These are phyloP conservation scores for Drosophila sp. DNA, from an alignment of 1,140 invertebrate species.

Conservation along the genomic window DNA sequence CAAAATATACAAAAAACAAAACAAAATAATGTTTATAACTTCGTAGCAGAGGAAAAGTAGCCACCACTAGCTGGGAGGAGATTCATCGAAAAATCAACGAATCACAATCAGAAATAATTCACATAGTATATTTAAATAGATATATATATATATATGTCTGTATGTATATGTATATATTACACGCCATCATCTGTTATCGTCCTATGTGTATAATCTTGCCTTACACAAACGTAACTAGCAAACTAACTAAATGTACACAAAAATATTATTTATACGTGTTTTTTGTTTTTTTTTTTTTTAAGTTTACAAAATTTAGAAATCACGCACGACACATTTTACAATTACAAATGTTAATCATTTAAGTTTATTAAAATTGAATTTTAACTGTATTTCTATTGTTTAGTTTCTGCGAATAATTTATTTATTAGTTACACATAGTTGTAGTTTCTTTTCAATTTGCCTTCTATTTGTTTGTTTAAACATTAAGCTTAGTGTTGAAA, in stretches of 20 bases:
- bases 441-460: slow-evolving; percentile 1
- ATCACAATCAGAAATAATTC: slow-evolving; percentile 62
- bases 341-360: slow-evolving; percentile 54
- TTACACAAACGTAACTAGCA: slow-evolving; percentile 62
- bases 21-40: slow-evolving; percentile 25
- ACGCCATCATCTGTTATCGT: slow-evolving; percentile 28
- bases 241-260: slow-evolving; percentile 64
- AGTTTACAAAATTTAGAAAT: slow-evolving; percentile 72
- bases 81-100: slow-evolving; percentile 49
- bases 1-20: slow-evolving; percentile 38
- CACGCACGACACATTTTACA: slow-evolving; percentile 75
- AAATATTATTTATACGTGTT: slow-evolving; percentile 36
- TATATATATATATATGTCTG: slow-evolving; percentile 28
- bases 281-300: slow-evolving; percentile 22
- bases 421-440: slow-evolving; percentile 30
- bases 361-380: slow-evolving; percentile 37
- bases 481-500: slow-evolving; percentile 66
- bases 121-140: slow-evolving; percentile 50
- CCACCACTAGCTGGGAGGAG: slow-evolving; percentile 29
- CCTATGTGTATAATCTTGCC: slow-evolving; percentile 57
- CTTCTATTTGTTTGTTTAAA: slow-evolving; percentile 45
- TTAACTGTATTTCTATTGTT: slow-evolving; percentile 19
- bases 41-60: slow-evolving; percentile 40
- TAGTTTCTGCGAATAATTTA: slow-evolving; percentile 24
- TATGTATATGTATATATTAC: slow-evolving; percentile 52